Evolutionary conservation across 1,140 invertebrate species (phyloP), one percentile per base, ranked within the genome.

Genomic region (Leptinotarsa undecemlineata): DNA sequence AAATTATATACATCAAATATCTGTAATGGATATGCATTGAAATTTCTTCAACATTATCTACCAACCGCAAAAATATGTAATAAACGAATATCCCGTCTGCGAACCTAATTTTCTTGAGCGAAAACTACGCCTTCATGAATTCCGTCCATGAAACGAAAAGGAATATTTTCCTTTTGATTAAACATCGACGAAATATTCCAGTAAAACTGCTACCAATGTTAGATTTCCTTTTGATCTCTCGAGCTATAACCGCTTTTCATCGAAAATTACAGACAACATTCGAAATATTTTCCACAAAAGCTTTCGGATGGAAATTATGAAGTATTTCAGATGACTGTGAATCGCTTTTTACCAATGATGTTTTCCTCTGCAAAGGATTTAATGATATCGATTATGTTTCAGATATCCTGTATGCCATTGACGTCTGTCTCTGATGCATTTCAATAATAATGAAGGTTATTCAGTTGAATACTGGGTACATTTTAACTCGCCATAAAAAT

Each of bases 251-350:
- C 75, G 75, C 75, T 75, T 76, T 78, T 71, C 77, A 78, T 76
- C 74, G 75, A 76, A 76, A 76, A 76, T 76, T 76, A 78, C 77
- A 78, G 76, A 74, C 75, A 75, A 72, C 77, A 73, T 76, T 78
- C 73, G 75, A 68, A 78, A 78, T 78, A 78, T 78, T 78, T 75
- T 73, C 75, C 76, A 75, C 77, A 78, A 76, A 78, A 78, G 77
- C 75, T 76, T 76, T 78, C 77, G 74, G 77, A 75, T 78, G 75
- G 70, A 76, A 78, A 78, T 76, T 75, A 76, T 78, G 74, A 76
- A 76, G 77, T 69, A 57, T 57, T 17, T 17, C 51, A 57, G 51
- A 17, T 19, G 51, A 57, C 51, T 57, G n/a, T 57, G 51, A 19
- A 57, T 57, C 6, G 51, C 51, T 57, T 57, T 57, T 57, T n/a